A percentile compares a stretch with the other conserved stretches of the same genome.
Conservation (phyloP, 2,113 vertebrate species). For the Pristiophorus japonicus region DNA sequence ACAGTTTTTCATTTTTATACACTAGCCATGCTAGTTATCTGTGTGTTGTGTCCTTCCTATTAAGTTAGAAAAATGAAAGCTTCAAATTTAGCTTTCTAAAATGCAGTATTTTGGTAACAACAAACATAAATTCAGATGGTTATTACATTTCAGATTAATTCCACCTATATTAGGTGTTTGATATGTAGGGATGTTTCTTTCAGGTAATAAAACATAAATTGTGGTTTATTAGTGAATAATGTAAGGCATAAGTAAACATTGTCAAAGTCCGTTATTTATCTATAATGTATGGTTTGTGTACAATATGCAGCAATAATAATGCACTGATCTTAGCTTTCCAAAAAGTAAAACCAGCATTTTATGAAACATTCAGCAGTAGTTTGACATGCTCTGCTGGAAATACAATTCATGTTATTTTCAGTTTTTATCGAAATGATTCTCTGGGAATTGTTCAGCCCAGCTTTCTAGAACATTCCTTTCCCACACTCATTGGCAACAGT, state of each 20-base stretch:
- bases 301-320: neutral
- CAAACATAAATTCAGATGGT: neutral
- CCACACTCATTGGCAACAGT: neutral
- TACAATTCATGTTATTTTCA: neutral
- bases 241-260: neutral
- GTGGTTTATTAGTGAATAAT: neutral
- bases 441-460: neutral
- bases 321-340: neutral
- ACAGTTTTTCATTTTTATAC: neutral
- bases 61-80: neutral
- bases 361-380: neutral
- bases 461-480: neutral
- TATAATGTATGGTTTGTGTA: neutral
- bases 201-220: neutral
- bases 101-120: neutral
- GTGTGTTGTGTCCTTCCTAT: neutral
- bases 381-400: neutral
- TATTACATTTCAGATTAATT: neutral
- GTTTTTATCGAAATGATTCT: neutral
- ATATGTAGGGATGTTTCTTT: neutral
- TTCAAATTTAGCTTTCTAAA: neutral
- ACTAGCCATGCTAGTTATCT: too few relatives aligned
- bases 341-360: neutral
- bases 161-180: neutral
- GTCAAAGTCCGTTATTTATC: neutral